phyloP scores from a whole-genome alignment of 2,888 invertebrate genomes.

The Augiades crinisus region DNA sequence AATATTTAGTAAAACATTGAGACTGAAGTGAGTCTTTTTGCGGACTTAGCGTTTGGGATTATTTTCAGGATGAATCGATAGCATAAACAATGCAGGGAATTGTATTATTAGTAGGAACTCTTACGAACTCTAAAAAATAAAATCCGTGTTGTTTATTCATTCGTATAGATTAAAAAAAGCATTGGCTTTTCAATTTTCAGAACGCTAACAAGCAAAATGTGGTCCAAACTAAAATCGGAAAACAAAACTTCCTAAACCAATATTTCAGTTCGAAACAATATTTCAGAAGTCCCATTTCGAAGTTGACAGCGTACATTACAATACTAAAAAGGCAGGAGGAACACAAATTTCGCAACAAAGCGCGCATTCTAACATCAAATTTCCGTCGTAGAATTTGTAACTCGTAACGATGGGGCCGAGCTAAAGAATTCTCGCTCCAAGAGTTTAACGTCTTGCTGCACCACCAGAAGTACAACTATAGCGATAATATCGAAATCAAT shows the following conservation, averaged over 20 bases:
- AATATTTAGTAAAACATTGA: too few species aligned
- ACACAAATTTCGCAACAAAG: slow-evolving; percentile 22
- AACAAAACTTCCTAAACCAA: slow-evolving; percentile 14
- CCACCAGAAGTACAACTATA: not conserved
- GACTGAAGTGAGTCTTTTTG: too few species aligned
- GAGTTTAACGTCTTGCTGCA: not conserved
- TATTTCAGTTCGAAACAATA: slow-evolving; percentile 22
- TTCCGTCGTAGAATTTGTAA: slow-evolving; percentile 15
- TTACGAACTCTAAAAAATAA: too few species aligned
- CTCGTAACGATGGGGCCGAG: not conserved
- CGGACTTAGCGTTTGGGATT: too few species aligned
- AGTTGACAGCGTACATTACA: slow-evolving; percentile 24
- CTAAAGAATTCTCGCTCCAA: slow-evolving; percentile 2
- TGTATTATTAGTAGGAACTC: too few species aligned
- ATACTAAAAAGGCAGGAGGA: slow-evolving; percentile 19
- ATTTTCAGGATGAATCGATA: too few species aligned
- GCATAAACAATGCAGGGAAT: too few species aligned
- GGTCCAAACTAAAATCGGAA: slow-evolving; percentile 18
- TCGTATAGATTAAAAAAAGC: too few species aligned
- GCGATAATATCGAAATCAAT: too few species aligned
- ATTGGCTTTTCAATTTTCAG: too few species aligned
- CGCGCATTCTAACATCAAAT: slow-evolving; percentile 21
- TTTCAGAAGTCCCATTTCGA: slow-evolving; percentile 24
- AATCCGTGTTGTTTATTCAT: too few species aligned
- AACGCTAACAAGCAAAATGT: slow-evolving; percentile 10